Evolutionary conservation across 1,140 invertebrate genomes (phyloP), one percentile per base, ranked within the genome.

Genomic region (Drosophila nigrodunni): DNA sequence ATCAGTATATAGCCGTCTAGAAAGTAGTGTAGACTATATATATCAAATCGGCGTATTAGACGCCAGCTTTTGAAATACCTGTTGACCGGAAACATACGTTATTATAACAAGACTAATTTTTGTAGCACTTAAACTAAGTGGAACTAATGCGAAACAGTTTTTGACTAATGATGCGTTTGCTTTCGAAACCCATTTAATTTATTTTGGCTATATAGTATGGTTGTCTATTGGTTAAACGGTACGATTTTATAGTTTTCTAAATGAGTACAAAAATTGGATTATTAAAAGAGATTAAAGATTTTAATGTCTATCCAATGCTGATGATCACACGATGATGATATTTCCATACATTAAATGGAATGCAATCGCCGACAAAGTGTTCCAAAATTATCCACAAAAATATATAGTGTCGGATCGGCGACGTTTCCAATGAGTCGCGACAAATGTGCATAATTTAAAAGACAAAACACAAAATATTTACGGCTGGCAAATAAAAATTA

Each of bases 401-500:
- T 61, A 37, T n/a, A 5, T 30, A 30, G 18, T 37, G 37, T 18
- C 1, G 11, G n/a, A 39, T 39, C 18, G 35, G 9, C 15, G 66
- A 74, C 72, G 62, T 70, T 50, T 62, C 76, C 82, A 78, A 86
- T 82, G 82, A 79, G 75, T 72, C 61, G 68, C 57, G 61, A 67
- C 61, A 78, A 78, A 61, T 65, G 34, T 68, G 71, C 52, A 74
- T 58, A 74, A 77, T 79, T 71, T 59, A 79, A 68, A 66, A 77
- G 61, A 85, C 61, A 86, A 76, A 25, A 85, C 61, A 86, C 73
- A 25, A 73, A 82, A 72, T 57, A 65, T 71, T 43, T 65, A 57
- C 67, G 62, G 70, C 76, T 74, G 74, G 47, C 77, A 82, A 61
- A 88, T 85, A 80, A 70, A 89, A 67, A 85, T 88, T 88, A 89